Percentiles rank a stretch among this genome's conserved stretches.
These are phyloP conservation scores for Momotus momota DNA, from an alignment of 2,797 vertebrate genomes.

Conservation along the genomic window DNA sequence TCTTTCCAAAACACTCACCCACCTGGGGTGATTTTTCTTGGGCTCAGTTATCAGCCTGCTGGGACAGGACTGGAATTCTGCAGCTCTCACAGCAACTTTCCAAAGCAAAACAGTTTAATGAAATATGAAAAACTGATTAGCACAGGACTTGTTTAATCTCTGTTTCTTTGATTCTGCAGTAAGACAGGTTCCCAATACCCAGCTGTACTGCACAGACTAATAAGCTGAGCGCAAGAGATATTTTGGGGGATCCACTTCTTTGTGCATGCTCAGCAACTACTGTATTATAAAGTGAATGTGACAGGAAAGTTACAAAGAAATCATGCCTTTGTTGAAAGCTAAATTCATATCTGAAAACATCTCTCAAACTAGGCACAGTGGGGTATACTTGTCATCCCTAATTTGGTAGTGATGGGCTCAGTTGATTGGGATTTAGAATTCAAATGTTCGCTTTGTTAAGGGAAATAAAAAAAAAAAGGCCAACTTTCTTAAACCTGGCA, in stretches of 20 bases:
- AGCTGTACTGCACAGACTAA: not conserved
- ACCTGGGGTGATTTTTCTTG: not conserved
- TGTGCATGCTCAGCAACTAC: not conserved
- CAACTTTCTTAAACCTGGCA: not conserved
- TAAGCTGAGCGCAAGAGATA: not conserved
- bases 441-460: not conserved
- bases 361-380: not conserved
- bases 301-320: conserved; percentile 26
- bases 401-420: not conserved
- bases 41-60: not conserved
- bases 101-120: conserved; percentile 42
- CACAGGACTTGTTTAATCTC: not conserved
- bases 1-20: not conserved
- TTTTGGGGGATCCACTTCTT: not conserved
- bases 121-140: conserved; percentile 52
- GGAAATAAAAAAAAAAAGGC: not conserved
- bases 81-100: not conserved
- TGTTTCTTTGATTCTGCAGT: not conserved
- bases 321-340: conserved; percentile 17
- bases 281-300: not conserved
- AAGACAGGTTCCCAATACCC: not conserved
- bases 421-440: conserved; percentile 14
- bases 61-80: not conserved
- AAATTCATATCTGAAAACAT: conserved; percentile 11
- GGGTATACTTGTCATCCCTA: not conserved